Evolutionary conservation across 2,888 invertebrate species (phyloP), one percentile per base, ranked within the genome.

Genomic region (Chydorus sphaericus): DNA sequence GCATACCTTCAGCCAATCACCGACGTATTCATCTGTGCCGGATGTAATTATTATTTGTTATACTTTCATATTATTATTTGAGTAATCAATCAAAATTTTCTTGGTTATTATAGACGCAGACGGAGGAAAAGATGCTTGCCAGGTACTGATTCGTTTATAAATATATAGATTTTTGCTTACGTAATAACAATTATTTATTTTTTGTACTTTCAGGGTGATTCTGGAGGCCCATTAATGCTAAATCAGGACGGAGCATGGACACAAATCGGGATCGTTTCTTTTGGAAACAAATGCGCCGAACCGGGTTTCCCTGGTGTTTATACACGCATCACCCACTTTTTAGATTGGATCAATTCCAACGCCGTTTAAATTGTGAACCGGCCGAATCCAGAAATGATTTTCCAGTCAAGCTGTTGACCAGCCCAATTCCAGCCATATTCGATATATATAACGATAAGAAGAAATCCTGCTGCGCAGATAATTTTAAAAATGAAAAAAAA

Each of bases 1-100:
- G 87, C 90, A 0, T 92, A 92, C 71, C 89, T 89, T 70, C 92
- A 92, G 67, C 90, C 90, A 0, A 92, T 92, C 62, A 90, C 87
- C 0, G 82, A 84, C 58, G 88, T 85, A 60, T 92, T 92, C 68
- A 72, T 92, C 26, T 92, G 92, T 66, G 91, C 92, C 20, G 91
- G 92, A 1, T 85, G n/a, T n/a, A n/a, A n/a, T n/a, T n/a, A n/a
- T n/a, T n/a, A n/a, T n/a, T n/a, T n/a, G n/a, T n/a, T n/a, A n/a
- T n/a, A n/a, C n/a, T n/a, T n/a, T n/a, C n/a, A n/a, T n/a, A n/a
- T n/a, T n/a, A n/a, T n/a, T n/a, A n/a, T n/a, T n/a, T n/a, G n/a
- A n/a, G n/a, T n/a, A n/a, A n/a, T n/a, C n/a, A n/a, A 58, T 30
- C 54, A 56, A 5, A n/a, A n/a, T n/a, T n/a, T n/a, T n/a, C n/a